A percentile compares a stretch with the other conserved stretches of the same genome.
phyloP scores from a whole-genome alignment of 2,113 vertebrate genomes.

The Phoenicopterus ruber region DNA sequence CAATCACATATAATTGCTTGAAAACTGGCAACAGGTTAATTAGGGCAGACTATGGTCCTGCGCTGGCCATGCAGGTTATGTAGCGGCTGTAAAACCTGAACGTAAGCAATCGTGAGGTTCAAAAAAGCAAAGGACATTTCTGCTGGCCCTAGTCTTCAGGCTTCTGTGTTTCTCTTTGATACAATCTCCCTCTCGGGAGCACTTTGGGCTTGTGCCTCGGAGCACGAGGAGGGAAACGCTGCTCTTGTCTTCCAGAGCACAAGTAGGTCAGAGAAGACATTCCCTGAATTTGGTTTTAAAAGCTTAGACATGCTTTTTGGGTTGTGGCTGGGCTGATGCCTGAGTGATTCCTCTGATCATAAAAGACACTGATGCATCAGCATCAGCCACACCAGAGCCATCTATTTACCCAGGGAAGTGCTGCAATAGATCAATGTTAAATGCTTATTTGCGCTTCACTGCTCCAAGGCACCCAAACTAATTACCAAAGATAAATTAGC shows the following conservation, averaged over 20 bases:
- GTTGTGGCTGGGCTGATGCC: background rate
- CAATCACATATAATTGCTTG: background rate
- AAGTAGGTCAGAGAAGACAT: background rate
- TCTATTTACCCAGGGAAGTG: constrained; percentile 48
- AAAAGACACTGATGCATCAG: constrained; percentile 39
- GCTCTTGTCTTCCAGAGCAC: background rate
- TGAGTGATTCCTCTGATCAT: background rate
- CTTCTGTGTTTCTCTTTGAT: background rate
- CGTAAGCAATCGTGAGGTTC: background rate
- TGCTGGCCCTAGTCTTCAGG: background rate
- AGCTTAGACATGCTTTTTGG: background rate
- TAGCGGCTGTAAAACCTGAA: background rate
- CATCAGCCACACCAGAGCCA: background rate
- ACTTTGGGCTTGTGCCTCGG: background rate
- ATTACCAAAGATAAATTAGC: constrained; percentile 63
- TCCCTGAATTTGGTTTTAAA: background rate
- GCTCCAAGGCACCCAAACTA: constrained; percentile 57
- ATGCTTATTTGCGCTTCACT: constrained; percentile 43
- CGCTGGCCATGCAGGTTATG: background rate
- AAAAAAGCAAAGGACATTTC: background rate
- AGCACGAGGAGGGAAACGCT: background rate
- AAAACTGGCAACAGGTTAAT: background rate
- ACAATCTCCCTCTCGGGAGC: fast-evolving
- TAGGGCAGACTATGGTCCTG: background rate
- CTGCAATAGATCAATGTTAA: constrained; percentile 56